Base-by-base conservation (phyloP, 2,797 vertebrate genomes). In the Hoplostethus atlanticus region DNA sequence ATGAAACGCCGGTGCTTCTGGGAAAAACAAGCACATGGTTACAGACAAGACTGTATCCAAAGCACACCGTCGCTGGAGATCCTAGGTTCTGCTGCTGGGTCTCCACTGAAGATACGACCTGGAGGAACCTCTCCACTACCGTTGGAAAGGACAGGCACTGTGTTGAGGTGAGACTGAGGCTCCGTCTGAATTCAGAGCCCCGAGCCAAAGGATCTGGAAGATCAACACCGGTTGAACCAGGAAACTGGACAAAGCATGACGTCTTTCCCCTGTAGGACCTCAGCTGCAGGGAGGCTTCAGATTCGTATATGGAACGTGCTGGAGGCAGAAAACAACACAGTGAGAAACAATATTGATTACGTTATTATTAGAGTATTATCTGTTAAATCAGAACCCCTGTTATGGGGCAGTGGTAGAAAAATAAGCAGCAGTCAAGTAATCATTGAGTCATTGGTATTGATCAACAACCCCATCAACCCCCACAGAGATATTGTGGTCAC, bases 241-340 rank as follows among this genome's bases (percentile, higher is more conserved):
- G 56, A 58, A 70, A 60, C 11, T 3, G 48, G 17, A 25, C 48
- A 1, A 3, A 60, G 54, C 64, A 70, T 74, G 63, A 68, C 40
- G 0, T 80, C 69, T 54, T 50, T 59, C 66, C 52, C 76, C 76
- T 50, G 47, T 64, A 59, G 81, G 71, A 76, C 60, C 62, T 79
- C 76, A 47, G 77, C 56, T 30, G 53, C 50, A 28, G 51, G 68
- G 62, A 68, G 71, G 50, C 66, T 51, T 56, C 93, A 99, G 93
- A 99, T 98, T 86, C 97, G 95, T 93, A 99, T 94, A 86, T 99
- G 98, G 90, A 99, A 99, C 84, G 97, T 99, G 93, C 97, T 99
- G 91, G 31, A 90, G 77, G 84, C 52, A 62, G 66, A 84, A 81
- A 31, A 86, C 52, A 72, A 40, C 38, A 40, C 10, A 11, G 38